Evolutionary conservation across 1,140 invertebrate species (phyloP), one percentile per base, ranked within the genome.

Genomic region (Heliconius congener): DNA sequence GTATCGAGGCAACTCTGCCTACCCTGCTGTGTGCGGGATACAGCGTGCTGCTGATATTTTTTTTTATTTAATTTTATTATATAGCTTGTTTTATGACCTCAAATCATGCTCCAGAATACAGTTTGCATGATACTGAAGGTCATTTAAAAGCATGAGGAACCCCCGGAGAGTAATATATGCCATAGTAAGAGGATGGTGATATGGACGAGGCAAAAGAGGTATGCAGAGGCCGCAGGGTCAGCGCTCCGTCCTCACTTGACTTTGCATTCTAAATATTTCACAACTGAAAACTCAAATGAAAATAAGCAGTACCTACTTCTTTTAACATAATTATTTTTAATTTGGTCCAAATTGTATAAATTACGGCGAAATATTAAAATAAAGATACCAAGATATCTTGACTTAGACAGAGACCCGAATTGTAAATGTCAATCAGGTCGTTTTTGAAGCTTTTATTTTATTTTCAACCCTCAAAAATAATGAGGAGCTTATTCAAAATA

Each of bases 261-360:
- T 66, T 13, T 66, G 57, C n/a, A 66, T 27, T 27, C 8, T 9
- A 66, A 66, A 66, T 66, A 66, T 66, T 66, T 30, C 23, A 13
- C 57, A 27, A 66, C 23, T 30, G 23, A 27, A 30, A 30, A 66
- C 23, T 66, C 1, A 16, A 66, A 30, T 27, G 2, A 66, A 66
- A 66, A 2, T 27, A 66, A 23, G 27, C 3, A 19, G 23, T 27
- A 66, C 13, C 57, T 27, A 66, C 57, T 66, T 66, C 57, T 66
- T 66, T 30, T 13, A 27, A 27, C 57, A 66, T 66, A 66, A 66
- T 66, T 66, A 66, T 66, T 66, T 66, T 66, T 23, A 73, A 73
- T 73, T 73, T 27, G 71, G 71, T 23, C 13, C n/a, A 73, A 73
- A 73, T 73, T 73, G 71, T 73, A 73, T 73, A 73, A 73, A 73